Evolutionary conservation across 2,113 vertebrate genomes (phyloP).

Genomic region (Xiphorhynchus elegans): DNA sequence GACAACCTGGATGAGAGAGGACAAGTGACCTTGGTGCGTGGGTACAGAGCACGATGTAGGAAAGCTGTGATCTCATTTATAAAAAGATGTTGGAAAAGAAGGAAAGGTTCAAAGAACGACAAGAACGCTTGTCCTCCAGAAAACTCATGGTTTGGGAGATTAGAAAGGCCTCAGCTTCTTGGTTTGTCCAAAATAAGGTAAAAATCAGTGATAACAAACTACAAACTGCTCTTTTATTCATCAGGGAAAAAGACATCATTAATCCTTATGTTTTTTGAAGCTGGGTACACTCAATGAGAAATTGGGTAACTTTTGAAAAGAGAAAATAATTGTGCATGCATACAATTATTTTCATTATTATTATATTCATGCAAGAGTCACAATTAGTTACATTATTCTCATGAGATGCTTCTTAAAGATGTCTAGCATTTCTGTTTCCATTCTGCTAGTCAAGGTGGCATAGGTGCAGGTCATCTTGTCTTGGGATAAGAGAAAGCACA

Average conservation of each 20-base stretch:
- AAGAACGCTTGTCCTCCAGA: neutral
- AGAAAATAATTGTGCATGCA: neutral
- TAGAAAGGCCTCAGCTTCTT: neutral
- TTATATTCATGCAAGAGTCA: neutral
- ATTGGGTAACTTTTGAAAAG: neutral
- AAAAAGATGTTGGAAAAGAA: neutral
- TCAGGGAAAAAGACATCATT: neutral
- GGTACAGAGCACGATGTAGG: neutral
- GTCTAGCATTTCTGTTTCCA: neutral
- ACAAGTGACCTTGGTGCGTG: neutral
- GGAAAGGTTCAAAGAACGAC: neutral
- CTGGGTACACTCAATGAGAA: neutral
- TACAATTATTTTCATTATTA: neutral
- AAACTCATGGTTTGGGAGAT: neutral
- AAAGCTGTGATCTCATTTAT: neutral
- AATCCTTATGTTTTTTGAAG: neutral
- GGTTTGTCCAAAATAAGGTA: neutral
- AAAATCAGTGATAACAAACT: neutral
- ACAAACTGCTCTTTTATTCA: neutral
- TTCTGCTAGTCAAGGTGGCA: neutral
- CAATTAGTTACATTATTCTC: neutral
- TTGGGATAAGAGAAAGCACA: neutral
- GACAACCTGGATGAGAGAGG: neutral
- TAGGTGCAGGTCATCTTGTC: neutral
- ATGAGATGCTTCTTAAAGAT: neutral